These are phyloP conservation scores for Brachypteracias leptosomus DNA, from an alignment of 2,113 vertebrate genomes.

Conservation along the genomic window DNA sequence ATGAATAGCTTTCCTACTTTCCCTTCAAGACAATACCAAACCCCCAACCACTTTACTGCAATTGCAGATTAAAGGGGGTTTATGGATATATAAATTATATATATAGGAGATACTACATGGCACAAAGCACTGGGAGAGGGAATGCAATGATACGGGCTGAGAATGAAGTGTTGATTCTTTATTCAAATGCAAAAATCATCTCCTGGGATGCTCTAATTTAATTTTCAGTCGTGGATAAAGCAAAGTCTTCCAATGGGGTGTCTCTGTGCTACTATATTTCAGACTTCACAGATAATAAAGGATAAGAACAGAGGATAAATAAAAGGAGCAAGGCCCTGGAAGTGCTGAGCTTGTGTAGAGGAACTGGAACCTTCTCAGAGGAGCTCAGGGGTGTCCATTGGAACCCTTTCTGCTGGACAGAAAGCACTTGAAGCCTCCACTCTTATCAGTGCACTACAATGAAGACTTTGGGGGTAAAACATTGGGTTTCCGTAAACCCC, in stretches of 20 bases:
- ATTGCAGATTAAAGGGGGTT: neutral
- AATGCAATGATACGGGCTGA: neutral
- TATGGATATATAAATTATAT: neutral
- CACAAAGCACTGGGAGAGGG: neutral
- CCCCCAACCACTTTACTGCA: neutral
- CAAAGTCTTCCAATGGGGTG: neutral
- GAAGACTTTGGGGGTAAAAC: neutral
- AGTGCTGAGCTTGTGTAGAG: neutral
- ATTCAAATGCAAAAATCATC: neutral
- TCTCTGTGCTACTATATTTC: neutral
- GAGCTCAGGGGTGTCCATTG: neutral
- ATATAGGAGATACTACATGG: slow-evolving; percentile 26
- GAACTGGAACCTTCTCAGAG: neutral
- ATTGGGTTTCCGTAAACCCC: neutral
- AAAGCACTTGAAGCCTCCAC: neutral
- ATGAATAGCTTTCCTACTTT: slow-evolving; percentile 29
- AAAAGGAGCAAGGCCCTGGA: neutral
- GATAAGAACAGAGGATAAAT: neutral
- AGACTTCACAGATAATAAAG: neutral
- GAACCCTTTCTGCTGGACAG: neutral
- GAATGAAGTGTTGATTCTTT: slow-evolving; percentile 37
- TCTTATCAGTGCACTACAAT: neutral
- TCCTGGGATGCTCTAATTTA: slow-evolving; percentile 15
- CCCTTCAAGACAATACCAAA: slow-evolving; percentile 33
- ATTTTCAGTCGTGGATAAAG: neutral